Evolutionary conservation across 1,140 invertebrate genomes (phyloP).

Genomic region (Patella vulgata): DNA sequence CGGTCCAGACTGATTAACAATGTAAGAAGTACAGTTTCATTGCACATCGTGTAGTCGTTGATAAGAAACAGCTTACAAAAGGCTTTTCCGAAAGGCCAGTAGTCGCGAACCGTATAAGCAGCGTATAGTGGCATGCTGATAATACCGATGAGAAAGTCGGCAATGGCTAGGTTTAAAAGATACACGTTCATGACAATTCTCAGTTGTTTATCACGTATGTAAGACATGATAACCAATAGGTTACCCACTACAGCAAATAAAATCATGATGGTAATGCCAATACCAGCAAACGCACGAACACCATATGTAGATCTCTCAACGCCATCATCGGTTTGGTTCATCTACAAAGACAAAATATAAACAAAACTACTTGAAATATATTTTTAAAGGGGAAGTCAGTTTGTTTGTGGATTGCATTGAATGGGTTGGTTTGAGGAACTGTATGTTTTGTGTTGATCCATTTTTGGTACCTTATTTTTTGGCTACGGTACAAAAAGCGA

Average conservation of each 20-base stretch:
- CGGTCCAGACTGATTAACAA: conserved; percentile 28
- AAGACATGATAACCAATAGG: conserved; percentile 39
- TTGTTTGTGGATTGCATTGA: too few relatives aligned
- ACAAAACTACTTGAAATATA: too few relatives aligned
- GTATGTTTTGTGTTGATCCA: too few relatives aligned
- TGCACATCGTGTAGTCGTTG: conserved; percentile 13
- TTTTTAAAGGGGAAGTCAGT: too few relatives aligned
- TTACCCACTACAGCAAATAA: conserved; percentile 42
- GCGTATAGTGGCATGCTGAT: conserved; percentile 33
- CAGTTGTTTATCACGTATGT: conserved; percentile 37
- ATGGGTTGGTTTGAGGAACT: too few relatives aligned
- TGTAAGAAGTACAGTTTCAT: not conserved
- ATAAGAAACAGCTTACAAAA: conserved; percentile 17
- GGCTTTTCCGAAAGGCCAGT: conserved; percentile 20
- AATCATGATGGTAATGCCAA: conserved; percentile 12
- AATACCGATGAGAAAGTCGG: conserved; percentile 42
- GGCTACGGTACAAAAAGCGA: too few relatives aligned
- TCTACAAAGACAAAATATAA: too few relatives aligned
- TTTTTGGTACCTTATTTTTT: too few relatives aligned
- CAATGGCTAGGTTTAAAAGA: conserved; percentile 46
- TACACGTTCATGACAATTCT: conserved; percentile 45
- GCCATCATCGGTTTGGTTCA: too few relatives aligned
- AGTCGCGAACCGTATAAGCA: conserved; percentile 9
- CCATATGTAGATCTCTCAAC: too few relatives aligned
- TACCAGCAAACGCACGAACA: not conserved